Evolutionary conservation across 1,140 invertebrate species (phyloP).

Genomic region (Anagrus nilaparvatae): DNA sequence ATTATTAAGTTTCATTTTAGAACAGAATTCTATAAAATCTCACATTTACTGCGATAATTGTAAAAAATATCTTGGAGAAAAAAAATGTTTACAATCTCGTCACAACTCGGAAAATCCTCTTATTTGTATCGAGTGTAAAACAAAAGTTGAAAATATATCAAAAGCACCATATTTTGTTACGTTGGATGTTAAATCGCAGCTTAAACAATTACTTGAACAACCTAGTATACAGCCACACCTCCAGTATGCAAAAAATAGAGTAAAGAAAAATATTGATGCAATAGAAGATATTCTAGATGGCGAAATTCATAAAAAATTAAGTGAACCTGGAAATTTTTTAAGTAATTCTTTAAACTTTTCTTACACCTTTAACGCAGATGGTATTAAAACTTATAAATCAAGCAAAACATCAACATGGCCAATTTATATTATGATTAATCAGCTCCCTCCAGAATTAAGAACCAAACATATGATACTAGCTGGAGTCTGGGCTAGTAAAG

Average conservation of each 20-base stretch:
- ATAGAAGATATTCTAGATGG: conserved; percentile 16
- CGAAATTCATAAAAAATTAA: neutral
- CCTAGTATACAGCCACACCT: neutral
- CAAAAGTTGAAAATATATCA: neutral
- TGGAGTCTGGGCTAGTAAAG: conserved; percentile 7
- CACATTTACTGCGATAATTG: conserved; percentile 6
- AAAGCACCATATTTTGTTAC: neutral
- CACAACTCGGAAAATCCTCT: neutral
- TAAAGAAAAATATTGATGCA: neutral
- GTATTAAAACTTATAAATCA: conserved; percentile 5
- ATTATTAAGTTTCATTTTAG: conserved; percentile 7
- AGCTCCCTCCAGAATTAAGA: conserved; percentile 7
- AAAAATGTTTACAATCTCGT: no score
- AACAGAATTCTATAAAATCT: neutral
- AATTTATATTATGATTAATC: conserved; percentile 13
- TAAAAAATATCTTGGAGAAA: conserved; percentile 6
- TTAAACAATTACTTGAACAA: neutral
- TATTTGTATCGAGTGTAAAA: neutral
- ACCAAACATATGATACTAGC: conserved; percentile 10
- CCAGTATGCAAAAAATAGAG: neutral
- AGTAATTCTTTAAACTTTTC: conserved; percentile 9
- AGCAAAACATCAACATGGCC: conserved; percentile 12
- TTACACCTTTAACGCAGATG: conserved; percentile 14
- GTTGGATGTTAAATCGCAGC: neutral
- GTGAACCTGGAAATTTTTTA: neutral